Conservation (phyloP, 2,888 invertebrate species). For the Drosophila mettleri region DNA sequence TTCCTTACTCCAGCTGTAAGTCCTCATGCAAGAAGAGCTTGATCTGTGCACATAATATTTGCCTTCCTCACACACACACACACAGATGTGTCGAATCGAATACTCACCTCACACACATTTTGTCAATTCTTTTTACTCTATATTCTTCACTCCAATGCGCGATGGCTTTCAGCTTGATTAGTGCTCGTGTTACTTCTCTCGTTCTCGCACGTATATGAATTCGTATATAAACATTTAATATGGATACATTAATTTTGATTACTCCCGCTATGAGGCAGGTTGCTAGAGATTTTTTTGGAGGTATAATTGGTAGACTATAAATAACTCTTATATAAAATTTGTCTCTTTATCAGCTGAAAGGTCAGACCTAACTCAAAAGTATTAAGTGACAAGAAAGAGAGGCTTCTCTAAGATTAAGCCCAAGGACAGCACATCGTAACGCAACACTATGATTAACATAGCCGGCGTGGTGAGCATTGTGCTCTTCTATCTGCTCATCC, state of each 20-base stretch:
- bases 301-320: no score
- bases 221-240: neutral
- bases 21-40: neutral
- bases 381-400: constrained; percentile 37
- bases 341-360: constrained; percentile 44
- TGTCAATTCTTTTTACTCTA: no score
- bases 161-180: neutral
- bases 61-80: no score
- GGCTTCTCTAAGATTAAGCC: neutral
- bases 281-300: no score
- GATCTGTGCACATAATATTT: no score
- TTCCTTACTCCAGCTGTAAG: neutral
- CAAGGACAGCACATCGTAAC: constrained; percentile 19
- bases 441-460: constrained; percentile 92
- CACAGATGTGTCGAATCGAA: no score
- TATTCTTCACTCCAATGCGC: no score
- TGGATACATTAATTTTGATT: no score
- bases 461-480: constrained; percentile 97
- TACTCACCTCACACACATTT: no score
- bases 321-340: neutral
- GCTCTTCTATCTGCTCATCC: constrained; percentile 97
- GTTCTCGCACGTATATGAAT: neutral
- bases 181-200: neutral
- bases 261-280: no score
- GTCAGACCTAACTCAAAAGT: constrained; percentile 42